Base-by-base conservation (phyloP, 2,113 vertebrate genomes). In the Zapus hudsonius region DNA sequence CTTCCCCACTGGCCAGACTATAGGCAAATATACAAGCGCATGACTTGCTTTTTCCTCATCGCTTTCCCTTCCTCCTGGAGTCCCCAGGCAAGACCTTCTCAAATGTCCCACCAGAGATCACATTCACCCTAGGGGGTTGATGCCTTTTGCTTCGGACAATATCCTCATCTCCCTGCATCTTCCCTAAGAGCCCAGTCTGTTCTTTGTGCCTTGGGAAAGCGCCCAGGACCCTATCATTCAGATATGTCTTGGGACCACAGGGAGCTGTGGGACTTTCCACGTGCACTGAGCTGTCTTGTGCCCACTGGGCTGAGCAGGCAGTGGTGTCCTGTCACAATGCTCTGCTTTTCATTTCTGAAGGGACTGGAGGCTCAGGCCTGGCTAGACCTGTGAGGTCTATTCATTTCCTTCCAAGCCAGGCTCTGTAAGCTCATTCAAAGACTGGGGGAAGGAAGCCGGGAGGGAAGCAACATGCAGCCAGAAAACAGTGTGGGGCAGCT, bases 381-480 rank as follows among this genome's bases (percentile, higher is more conserved):
- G 81, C 95, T 55, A 52, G 82, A 78, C 93, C 79, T 96, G 93
- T 96, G 95, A 91, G 25, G 93, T 90, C 97, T 91, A 96, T 97
- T 97, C 97, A 97, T 96, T 67, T 74, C 95, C 80, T 81, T 96
- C 95, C 96, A 96, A 96, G 66, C 82, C 1, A 1, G 57, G 84
- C 84, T 97, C 94, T 96, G 93, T 96, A 44, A 93, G 94, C 87
- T 90, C 95, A 95, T 97, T 97, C 96, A 97, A n/a, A 25, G 87
- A 59, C 19, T 9, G 67, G 84, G 95, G 86, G 66, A 36, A 95
- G 84, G 95, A 40, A 92, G 84, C 89, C 20, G 42, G 82, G 90
- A 67, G 91, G 80, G 92, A 78, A 72, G 84, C 67, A 55, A 67
- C 72, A 64, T 63, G 19, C 4, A 15, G 9, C 89, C 80, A 75